Conservation (phyloP, 2,797 vertebrate genomes). For the Pangasius djambal region DNA sequence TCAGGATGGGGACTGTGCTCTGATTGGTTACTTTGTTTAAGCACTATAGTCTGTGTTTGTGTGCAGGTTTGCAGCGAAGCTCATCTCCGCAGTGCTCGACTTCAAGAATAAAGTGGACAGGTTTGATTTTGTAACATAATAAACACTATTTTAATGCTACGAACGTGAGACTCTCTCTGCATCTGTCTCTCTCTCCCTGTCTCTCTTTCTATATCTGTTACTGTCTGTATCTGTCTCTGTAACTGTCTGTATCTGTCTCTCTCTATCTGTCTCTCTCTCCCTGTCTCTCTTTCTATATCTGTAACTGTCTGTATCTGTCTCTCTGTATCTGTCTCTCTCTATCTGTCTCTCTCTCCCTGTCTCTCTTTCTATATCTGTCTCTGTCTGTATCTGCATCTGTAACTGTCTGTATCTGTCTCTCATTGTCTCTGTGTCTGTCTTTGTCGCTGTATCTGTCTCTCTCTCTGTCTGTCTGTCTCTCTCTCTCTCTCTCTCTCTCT, state of each 20-base stretch:
- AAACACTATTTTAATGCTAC: not conserved
- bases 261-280: not conserved
- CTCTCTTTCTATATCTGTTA: not conserved
- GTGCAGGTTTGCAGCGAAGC: slow-evolving; percentile 81
- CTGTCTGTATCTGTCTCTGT: not conserved
- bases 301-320: too few relatives aligned
- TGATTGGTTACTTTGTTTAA: not conserved
- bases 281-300: too few relatives aligned
- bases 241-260: not conserved
- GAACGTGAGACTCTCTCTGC: not conserved
- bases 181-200: not conserved
- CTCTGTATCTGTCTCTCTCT: too few relatives aligned
- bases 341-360: too few relatives aligned
- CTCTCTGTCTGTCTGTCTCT: too few relatives aligned
- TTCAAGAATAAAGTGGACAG: slow-evolving; percentile 80
- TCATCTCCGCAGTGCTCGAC: slow-evolving; percentile 84
- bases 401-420: not conserved
- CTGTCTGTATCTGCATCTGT: not conserved
- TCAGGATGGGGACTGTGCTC: too few relatives aligned
- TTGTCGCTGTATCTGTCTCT: not conserved
- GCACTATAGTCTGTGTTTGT: slow-evolving; percentile 19
- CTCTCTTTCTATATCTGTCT: too few relatives aligned
- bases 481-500: too few relatives aligned
- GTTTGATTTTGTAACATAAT: slow-evolving; percentile 59
- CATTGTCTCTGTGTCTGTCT: too few relatives aligned